Base-by-base conservation (phyloP, 2,113 vertebrate genomes). In the Balaenoptera acutorostrata region DNA sequence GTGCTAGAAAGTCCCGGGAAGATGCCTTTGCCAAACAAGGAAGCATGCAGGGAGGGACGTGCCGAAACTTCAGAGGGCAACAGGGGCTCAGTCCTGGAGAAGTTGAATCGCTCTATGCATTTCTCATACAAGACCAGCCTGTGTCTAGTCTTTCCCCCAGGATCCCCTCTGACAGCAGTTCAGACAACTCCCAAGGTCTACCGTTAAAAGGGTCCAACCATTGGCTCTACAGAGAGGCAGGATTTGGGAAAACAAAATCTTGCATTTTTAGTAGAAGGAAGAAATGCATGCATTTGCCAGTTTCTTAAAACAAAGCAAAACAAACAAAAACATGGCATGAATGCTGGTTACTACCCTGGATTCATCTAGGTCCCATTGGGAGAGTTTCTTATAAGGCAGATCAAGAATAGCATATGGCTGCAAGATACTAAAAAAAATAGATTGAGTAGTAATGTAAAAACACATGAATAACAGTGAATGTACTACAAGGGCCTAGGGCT, bases 11-110 rank as follows among this genome's bases (percentile, higher is more conserved):
- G n/a, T 31, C 17, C 39, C 21, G 49, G 74, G 10, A 69, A 82
- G 83, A 90, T 7, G 9, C 55, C 10, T 69, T 68, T 55, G 44
- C 49, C 39, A 46, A 17, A 7, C 31, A 23, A 61, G 57, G 41
- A 41, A 25, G 0, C 8, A 0, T 2, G 0, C 10, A 31, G 55
- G 25, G 21, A 21, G 4, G 31, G 25, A 0, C 0, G 0, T 1
- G 1, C 7, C 4, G 15, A 11, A 11, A 23, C 2, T 17, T 69
- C 41, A 31, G 74, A 83, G 55, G 57, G 11, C 6, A 3, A 8
- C 5, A 23, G 23, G 29, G 10, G 4, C 13, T 61, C 5, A 6
- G 17, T n/a, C 64, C 17, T 3, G 33, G 27, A 3, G 20, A 36
- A 14, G 6, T 0, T 4, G 52, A 17, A 33, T 12, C 21, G 0